Base-by-base conservation (phyloP, 2,113 vertebrate species). In the Narcine bancroftii region DNA sequence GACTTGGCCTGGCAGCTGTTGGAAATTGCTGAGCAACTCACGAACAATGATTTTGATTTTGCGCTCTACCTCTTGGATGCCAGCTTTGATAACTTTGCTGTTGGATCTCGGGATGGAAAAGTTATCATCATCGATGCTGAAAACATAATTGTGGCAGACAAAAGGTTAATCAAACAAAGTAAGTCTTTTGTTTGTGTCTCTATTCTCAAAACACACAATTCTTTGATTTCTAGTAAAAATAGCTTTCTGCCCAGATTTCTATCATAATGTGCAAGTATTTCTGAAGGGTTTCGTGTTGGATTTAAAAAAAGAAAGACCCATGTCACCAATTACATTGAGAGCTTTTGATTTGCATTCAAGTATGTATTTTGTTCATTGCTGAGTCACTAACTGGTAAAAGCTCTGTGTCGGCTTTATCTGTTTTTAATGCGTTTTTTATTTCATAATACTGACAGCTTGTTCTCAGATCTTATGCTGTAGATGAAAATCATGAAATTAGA, bases 41-140 rank as follows among this genome's bases (percentile, higher is more conserved):
- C 98, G 93, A 99, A 99, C 95, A 99, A 99, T 94, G 98, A 99
- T 96, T 99, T 99, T 95, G 98, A 99, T 94, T 99, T 99, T 93
- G 98, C 98, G 93, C 98, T 99, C 96, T 99, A 99, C 97, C 97
- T 99, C 96, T 96, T 99, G 76, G 99, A 99, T 2, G 99, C 99
- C 96, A 99, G 98, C 95, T 99, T 99, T 19, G 99, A 99, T 95
- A 99, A 99, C 96, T 99, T 99, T 83, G 99, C 99, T 3, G 99
- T 99, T 92, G 99, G 98, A 93, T 97, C 98, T 0, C 96, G 98
- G 92, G 99, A 99, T 77, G 99, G 99, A 47, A 99, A 98, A 92
- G 98, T 99, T 93, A 99, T 99, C 93, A 97, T 99, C 29, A 98
- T 99, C n/a, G 99, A 99, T 93, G 98, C 98, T 0, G 99, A 99